These are phyloP conservation scores for Phocoena phocoena DNA, from an alignment of 2,113 vertebrate species.

Conservation along the genomic window DNA sequence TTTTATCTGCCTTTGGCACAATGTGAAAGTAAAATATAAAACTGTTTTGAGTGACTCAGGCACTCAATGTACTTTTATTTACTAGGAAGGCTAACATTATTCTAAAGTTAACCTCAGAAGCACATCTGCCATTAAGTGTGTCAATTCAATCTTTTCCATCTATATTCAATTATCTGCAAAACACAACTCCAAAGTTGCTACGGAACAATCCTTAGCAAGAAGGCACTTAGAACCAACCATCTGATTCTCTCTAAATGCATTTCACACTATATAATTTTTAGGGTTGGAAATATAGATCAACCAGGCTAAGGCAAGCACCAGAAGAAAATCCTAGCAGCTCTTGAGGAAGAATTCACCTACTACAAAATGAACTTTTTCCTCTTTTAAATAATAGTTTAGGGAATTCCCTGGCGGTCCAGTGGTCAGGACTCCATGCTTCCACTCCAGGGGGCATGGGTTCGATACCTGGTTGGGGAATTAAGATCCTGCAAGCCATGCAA, in stretches of 20 bases:
- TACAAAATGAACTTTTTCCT: neutral
- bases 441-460: neutral
- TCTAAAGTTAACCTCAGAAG: neutral
- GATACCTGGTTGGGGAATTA: neutral
- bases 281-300: neutral
- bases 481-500: neutral
- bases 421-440: neutral
- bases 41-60: neutral
- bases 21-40: constrained; percentile 29
- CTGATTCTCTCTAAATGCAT: neutral
- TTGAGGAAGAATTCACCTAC: neutral
- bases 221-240: neutral
- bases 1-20: neutral
- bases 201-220: neutral
- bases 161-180: neutral
- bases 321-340: neutral
- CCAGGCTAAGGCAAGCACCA: neutral
- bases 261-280: neutral
- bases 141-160: neutral
- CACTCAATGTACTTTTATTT: neutral
- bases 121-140: neutral
- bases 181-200: neutral
- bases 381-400: neutral
- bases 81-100: neutral
- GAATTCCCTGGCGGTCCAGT: neutral